Base-by-base conservation (phyloP, 1,140 invertebrate genomes). In the Saccostrea echinata region DNA sequence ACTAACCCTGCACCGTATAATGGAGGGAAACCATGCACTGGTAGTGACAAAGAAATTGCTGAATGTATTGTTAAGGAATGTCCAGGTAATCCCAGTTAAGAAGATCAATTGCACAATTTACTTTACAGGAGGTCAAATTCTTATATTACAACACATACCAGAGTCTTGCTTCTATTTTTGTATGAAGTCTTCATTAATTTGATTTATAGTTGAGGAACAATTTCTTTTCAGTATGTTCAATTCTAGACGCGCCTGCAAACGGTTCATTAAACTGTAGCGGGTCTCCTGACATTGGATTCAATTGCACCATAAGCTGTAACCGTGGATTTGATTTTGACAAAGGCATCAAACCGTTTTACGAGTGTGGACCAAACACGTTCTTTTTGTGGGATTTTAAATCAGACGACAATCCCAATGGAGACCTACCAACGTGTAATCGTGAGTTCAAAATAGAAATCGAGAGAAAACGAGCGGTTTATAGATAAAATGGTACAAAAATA, bases 1-100 rank as follows among this genome's bases (percentile, higher is more conserved):
- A 81, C 57, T 16, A 86, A 71, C 30, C 91, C 91, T 1, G 51
- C 52, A 4, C 86, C 89, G 16, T 83, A 71, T 52, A 89, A 90
- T 82, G 92, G 91, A 9, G 93, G 93, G 3, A 68, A 85, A 8
- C 64, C 86, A 30, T 94, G 93, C 76, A 61, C 71, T 35, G 93
- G 91, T 12, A 57, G 71, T 33, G 43, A 55, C 18, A 53, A 57
- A 4, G 90, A 93, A 33, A 87, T 80, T 12, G 43, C 86, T 12
- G 18, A 24, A 16, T 93, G 92, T 86, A 90, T 21, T 53, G 30
- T 84, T 24, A 16, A 33, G 27, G 52, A 35, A 27, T 84, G 83
- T 57, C 55, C 61, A 76, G 84, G 68, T 76, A 61, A 61, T 61
- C 55, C 6, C 16, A 61, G 18, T n/a, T 61, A 6, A 6, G 11